Base-by-base conservation (phyloP, 1,140 invertebrate species). In the Lasioglossum albipes region DNA sequence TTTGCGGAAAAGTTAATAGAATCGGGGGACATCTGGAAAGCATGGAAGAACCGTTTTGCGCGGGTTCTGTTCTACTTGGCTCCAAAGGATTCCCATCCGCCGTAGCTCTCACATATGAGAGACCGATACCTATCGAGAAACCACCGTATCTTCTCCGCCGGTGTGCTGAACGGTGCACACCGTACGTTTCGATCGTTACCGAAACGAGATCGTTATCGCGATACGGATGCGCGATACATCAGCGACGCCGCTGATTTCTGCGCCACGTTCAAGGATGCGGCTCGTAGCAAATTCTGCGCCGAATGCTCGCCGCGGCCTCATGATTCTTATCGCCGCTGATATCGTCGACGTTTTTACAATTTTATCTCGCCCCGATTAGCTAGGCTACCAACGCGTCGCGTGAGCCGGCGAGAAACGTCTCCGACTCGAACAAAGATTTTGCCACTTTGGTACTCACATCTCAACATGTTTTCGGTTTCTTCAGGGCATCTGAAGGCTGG, bases 221-320 rank as follows among this genome's bases (percentile, higher is more conserved):
- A 89, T 88, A 89, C 88, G 87, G 88, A 91, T 90, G 88, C 89
- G 89, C 89, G 89, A 90, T 91, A 90, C 85, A 90, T 91, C 91
- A 90, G 84, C 69, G 64, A 27, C 57, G 68, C 36, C 54, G 68
- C 16, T 74, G 84, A 86, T 85, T 80, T 83, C 84, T 72, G 69
- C 85, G 61, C 70, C 76, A 86, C 73, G 84, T 86, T 86, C 84
- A 83, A 86, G 84, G 85, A 76, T 86, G 77, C 66, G 64, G 54
- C 49, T 78, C 73, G 64, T 41, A 54, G 84, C 81, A 59, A 77
- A 85, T 77, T 79, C 65, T 54, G 36, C 59, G 76, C 72, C 78
- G 68, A 86, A 85, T 79, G 69, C 22, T 20, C 42, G 20, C 36
- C 18, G 36, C 61, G 52, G 31, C 36, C 12, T 59, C 13, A 31